Evolutionary conservation across 2,888 invertebrate species (phyloP).

Genomic region (Odontocerum albicorne): DNA sequence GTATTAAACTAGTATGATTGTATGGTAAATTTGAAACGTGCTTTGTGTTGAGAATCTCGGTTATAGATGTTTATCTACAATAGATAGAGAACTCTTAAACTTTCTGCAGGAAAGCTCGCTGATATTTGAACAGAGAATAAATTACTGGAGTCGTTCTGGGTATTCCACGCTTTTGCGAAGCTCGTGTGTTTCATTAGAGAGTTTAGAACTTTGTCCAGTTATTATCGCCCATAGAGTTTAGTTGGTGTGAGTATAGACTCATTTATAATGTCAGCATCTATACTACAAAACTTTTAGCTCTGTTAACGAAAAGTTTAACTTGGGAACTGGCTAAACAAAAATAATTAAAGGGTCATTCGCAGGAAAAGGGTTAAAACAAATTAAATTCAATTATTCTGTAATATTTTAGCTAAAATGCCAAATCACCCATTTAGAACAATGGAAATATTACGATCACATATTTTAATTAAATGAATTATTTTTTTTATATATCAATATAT

Average conservation of each 20-base stretch:
- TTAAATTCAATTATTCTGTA: no score
- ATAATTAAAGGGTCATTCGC: conserved; percentile 10
- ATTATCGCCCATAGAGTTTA: conserved; percentile 23
- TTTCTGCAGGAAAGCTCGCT: conserved; percentile 19
- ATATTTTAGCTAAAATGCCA: no score
- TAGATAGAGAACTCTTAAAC: conserved; percentile 23
- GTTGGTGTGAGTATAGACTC: neutral
- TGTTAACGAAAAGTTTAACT: conserved; percentile 19
- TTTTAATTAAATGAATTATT: no score
- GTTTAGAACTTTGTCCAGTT: conserved; percentile 25
- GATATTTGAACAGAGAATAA: conserved; percentile 24
- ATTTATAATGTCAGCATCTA: neutral
- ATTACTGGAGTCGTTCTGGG: conserved; percentile 16
- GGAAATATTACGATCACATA: no score
- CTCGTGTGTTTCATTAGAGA: conserved; percentile 29
- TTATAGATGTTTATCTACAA: conserved; percentile 7
- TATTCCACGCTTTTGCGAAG: conserved; percentile 19
- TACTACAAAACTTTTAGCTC: conserved; percentile 9
- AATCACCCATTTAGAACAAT: no score
- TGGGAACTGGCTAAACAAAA: conserved; percentile 19
- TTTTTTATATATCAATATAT: no score
- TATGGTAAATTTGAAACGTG: no score
- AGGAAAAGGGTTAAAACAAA: conserved; percentile 1
- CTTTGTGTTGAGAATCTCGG: no score
- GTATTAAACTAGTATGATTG: no score